phyloP scores from a whole-genome alignment of 2,888 invertebrate species.

The Torymus tubicola region DNA sequence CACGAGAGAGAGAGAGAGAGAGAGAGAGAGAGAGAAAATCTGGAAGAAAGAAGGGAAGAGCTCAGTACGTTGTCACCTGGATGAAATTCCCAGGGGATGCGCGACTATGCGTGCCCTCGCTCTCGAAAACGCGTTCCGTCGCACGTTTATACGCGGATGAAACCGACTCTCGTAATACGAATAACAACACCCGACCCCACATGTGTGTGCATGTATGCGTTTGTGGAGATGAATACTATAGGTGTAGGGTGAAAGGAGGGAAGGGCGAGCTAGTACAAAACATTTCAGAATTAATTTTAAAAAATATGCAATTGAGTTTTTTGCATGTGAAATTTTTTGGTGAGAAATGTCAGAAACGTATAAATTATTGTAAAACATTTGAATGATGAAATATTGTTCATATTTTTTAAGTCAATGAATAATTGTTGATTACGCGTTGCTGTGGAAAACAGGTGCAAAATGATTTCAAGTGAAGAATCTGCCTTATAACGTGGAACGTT shows the following conservation, averaged over 20 bases:
- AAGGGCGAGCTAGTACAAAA: slow-evolving; percentile 11
- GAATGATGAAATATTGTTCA: no score
- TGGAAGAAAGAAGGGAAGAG: slow-evolving; percentile 26
- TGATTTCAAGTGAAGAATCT: no score
- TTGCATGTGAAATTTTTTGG: neutral
- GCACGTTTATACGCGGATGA: neutral
- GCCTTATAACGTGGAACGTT: no score
- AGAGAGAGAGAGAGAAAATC: slow-evolving; percentile 25
- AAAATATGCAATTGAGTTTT: slow-evolving; percentile 11
- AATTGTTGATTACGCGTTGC: no score
- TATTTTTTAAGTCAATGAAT: no score
- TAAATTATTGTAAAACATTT: neutral
- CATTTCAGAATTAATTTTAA: slow-evolving; percentile 35
- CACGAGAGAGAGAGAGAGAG: slow-evolving; percentile 6
- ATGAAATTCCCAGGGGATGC: slow-evolving; percentile 62
- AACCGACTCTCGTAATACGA: slow-evolving; percentile 19
- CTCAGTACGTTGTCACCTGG: slow-evolving; percentile 61
- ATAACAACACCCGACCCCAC: slow-evolving; percentile 37
- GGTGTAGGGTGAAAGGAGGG: neutral
- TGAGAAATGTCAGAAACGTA: neutral
- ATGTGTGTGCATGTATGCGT: neutral
- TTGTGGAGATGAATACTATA: neutral
- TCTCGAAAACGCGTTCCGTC: slow-evolving; percentile 41
- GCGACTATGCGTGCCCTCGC: slow-evolving; percentile 32
- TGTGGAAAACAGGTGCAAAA: no score